Base-by-base conservation (phyloP, 2,113 vertebrate genomes). In the Steatornis caripensis region DNA sequence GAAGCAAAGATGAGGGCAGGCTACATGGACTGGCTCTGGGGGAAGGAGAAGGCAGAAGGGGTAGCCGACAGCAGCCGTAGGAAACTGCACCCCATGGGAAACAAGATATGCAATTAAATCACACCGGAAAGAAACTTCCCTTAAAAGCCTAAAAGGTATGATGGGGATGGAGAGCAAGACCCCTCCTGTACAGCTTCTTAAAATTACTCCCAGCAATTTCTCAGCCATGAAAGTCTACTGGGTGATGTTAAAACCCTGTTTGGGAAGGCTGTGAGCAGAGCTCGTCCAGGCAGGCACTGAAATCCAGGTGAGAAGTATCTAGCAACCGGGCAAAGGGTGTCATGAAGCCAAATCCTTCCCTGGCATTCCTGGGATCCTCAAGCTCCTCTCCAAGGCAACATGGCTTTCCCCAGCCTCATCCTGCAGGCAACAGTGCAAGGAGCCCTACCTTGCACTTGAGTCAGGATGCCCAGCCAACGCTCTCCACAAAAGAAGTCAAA, bases 11-110 rank as follows among this genome's bases (percentile, higher is more conserved):
- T 2, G 3, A 46, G 12, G n/a, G 23, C 32, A 49, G 43, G 18
- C 6, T 29, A 10, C 0, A 1, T 16, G 9, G 30, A 22, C 36
- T 27, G 29, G 23, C 0, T 1, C 15, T 21, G 30, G 9, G 26
- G 21, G 17, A 66, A 75, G 36, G 60, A 90, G n/a, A 19, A 7
- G 30, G 39, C 20, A 55, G 55, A 64, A 54, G 8, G 8, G 7
- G 11, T 15, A 39, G 43, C 9, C 23, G 14, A 21, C 14, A 37
- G 61, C 3, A 0, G 43, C 30, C 46, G 7, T 15, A 78, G n/a
- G 61, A 54, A 88, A 48, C 19, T n/a, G 9, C 34, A 55, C 6
- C 7, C 10, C 16, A 5, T 30, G 39, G 41, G 49, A 57, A 78
- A 61, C 7, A 85, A 83, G 18, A 34, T 51, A 60, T 23, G 26